phyloP scores from a whole-genome alignment of 2,888 invertebrate genomes.

The Cerceris rybyensis region DNA sequence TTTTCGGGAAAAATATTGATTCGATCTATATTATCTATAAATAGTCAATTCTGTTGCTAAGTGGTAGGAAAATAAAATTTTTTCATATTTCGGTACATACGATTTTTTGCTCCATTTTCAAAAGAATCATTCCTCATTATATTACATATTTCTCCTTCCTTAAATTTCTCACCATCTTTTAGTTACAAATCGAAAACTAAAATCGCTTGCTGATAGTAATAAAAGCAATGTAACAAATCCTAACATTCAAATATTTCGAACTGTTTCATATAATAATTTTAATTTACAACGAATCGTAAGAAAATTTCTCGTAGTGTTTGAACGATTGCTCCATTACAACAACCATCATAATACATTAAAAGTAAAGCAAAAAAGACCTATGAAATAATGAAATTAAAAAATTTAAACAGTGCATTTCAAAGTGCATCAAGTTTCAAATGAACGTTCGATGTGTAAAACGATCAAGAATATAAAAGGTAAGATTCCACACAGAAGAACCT shows the following conservation, averaged over 20 bases:
- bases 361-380: too few species aligned
- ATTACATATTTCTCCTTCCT: not conserved
- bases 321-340: not conserved
- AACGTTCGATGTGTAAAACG: not conserved
- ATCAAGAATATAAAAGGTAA: not conserved
- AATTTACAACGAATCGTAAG: too few species aligned
- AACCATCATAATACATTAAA: not conserved
- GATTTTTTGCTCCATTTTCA: too few species aligned
- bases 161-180: not conserved
- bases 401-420: not conserved
- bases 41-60: not conserved
- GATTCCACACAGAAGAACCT: not conserved
- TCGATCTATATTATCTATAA: not conserved
- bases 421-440: not conserved
- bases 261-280: not conserved
- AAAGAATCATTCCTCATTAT: not conserved
- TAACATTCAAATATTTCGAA: not conserved
- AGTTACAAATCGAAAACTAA: not conserved
- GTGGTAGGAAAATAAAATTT: too few species aligned
- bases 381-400: too few species aligned
- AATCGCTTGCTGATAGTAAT: not conserved
- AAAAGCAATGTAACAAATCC: not conserved
- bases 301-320: too few species aligned
- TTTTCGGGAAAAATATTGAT: not conserved
- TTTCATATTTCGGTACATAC: too few species aligned